Percentiles rank a stretch among this genome's conserved stretches.
Evolutionary conservation across 2,113 vertebrate species (phyloP).

Genomic region (Apaloderma vittatum): DNA sequence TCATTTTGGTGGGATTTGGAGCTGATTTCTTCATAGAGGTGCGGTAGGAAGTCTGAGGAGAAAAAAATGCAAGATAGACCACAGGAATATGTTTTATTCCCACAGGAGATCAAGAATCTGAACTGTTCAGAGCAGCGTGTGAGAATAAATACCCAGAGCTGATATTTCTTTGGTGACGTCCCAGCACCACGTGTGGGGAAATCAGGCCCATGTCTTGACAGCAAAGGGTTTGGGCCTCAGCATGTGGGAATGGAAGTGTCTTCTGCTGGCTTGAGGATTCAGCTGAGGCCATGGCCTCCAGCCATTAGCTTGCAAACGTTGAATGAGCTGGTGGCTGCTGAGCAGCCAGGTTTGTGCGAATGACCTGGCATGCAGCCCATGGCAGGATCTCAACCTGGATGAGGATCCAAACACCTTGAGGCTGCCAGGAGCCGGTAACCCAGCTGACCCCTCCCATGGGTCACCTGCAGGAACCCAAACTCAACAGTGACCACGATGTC

Average conservation of each 20-base stretch:
- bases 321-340: background rate
- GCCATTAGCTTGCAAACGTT: accelerated
- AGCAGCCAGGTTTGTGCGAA: background rate
- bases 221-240: background rate
- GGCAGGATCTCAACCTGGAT: background rate
- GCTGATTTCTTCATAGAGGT: background rate
- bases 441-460: background rate
- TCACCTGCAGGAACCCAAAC: background rate
- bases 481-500: background rate
- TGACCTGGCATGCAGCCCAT: accelerated
- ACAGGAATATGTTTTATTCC: background rate
- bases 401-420: background rate
- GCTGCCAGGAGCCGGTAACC: background rate
- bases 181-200: background rate
- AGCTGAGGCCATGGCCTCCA: background rate
- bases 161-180: background rate
- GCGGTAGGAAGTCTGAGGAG: background rate
- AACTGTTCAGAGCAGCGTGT: background rate
- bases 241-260: background rate
- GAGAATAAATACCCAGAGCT: background rate
- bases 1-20: background rate
- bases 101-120: background rate
- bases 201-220: background rate
- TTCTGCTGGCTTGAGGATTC: background rate
- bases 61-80: background rate